phyloP scores from a whole-genome alignment of 2,888 invertebrate genomes.

The Glaucopsyche alexis region DNA sequence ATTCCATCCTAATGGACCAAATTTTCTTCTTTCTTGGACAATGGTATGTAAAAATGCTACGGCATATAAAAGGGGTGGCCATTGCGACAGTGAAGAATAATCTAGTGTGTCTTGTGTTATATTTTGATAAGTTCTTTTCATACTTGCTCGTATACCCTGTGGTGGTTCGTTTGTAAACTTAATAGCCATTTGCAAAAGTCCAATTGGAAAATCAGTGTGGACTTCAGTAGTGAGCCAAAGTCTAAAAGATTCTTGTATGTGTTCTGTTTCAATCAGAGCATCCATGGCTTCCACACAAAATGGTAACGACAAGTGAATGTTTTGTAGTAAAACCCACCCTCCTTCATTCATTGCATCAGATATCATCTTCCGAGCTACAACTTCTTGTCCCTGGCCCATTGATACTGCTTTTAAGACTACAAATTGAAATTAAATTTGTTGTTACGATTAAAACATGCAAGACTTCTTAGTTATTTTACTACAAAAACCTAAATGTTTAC shows the following conservation, averaged over 20 bases:
- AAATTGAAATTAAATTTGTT: constrained; percentile 30
- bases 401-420: constrained; percentile 91
- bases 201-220: constrained; percentile 96
- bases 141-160: constrained; percentile 93
- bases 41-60: constrained; percentile 97
- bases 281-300: constrained; percentile 97
- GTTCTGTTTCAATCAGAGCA: constrained; percentile 90
- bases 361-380: constrained; percentile 90
- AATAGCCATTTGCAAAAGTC: constrained; percentile 92
- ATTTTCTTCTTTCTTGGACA: constrained; percentile 96
- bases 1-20: constrained; percentile 98
- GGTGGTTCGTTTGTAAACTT: constrained; percentile 99
- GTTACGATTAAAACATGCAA: too few species aligned
- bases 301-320: constrained; percentile 96
- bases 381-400: constrained; percentile 98
- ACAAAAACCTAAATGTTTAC: too few species aligned
- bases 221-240: constrained; percentile 98
- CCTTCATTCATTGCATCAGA: constrained; percentile 89
- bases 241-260: constrained; percentile 89
- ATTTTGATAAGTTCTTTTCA: constrained; percentile 94
- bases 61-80: constrained; percentile 96
- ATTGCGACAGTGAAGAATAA: constrained; percentile 93
- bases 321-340: constrained; percentile 96
- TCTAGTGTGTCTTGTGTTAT: constrained; percentile 95
- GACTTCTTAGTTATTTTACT: too few species aligned